A percentile compares a stretch with the other conserved stretches of the same genome.
These are phyloP conservation scores for Thripadectes ignobilis DNA, from an alignment of 2,797 vertebrate genomes.

Conservation along the genomic window DNA sequence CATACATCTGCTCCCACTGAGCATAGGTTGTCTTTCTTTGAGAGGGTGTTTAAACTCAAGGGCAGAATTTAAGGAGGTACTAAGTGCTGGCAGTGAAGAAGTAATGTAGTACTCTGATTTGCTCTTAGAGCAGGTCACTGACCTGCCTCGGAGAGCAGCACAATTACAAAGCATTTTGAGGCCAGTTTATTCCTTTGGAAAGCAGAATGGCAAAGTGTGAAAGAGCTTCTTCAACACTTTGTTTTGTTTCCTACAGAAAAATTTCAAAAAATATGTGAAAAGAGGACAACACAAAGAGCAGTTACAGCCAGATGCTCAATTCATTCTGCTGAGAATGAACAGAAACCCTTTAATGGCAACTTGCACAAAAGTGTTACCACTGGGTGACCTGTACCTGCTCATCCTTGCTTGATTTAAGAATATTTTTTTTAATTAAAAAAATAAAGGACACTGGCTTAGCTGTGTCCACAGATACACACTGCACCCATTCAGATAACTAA, in stretches of 20 bases:
- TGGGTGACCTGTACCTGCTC: background rate
- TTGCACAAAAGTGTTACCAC: background rate
- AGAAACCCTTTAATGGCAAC: background rate
- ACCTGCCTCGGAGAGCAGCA: background rate
- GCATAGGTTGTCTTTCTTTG: background rate
- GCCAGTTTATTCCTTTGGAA: background rate
- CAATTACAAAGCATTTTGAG: background rate
- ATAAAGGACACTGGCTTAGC: background rate
- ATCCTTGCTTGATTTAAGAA: background rate
- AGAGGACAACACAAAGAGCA: background rate
- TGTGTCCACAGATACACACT: background rate
- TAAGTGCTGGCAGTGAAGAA: background rate
- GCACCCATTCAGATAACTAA: background rate
- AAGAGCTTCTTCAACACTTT: background rate
- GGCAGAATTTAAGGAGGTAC: constrained; percentile 13
- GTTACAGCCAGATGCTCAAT: background rate
- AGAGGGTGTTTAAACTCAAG: background rate
- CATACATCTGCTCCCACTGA: background rate
- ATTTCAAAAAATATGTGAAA: background rate
- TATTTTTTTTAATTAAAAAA: background rate
- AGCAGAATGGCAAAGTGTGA: background rate
- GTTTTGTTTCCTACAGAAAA: background rate
- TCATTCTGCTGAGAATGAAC: background rate
- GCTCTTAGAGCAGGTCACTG: background rate
- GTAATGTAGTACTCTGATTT: background rate